These are phyloP conservation scores for Hapalemur alaotrensis DNA, from an alignment of 2,797 vertebrate species.

Conservation along the genomic window DNA sequence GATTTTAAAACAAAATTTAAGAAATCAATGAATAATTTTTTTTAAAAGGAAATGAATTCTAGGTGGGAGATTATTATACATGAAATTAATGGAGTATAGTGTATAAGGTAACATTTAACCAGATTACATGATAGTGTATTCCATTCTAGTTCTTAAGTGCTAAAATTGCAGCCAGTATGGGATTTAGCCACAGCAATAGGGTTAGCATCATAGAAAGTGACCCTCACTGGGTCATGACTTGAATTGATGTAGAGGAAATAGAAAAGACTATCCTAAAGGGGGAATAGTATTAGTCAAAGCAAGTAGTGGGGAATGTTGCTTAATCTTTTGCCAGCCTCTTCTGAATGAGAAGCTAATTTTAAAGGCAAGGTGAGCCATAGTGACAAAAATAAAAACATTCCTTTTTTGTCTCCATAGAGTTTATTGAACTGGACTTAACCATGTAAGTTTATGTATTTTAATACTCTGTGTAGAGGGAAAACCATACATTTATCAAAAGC, in stretches of 20 bases:
- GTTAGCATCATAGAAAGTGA: not conserved
- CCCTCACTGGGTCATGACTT: not conserved
- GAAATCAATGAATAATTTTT: not conserved
- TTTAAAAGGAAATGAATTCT: not conserved
- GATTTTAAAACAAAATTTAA: not conserved
- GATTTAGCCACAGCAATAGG: not conserved
- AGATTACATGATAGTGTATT: not conserved
- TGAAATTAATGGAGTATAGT: not conserved
- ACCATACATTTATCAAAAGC: not conserved
- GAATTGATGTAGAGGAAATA: not conserved
- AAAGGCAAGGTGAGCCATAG: not conserved
- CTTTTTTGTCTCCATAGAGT: not conserved
- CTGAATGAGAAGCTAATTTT: constrained; percentile 11
- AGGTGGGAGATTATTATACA: not conserved
- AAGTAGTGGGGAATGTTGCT: not conserved
- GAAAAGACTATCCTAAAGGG: not conserved
- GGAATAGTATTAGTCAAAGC: not conserved
- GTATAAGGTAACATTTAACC: not conserved
- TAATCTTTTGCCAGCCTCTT: not conserved
- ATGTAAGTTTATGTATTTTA: not conserved
- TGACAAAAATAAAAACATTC: not conserved
- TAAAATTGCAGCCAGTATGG: not conserved
- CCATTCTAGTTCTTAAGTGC: not conserved
- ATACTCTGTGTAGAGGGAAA: not conserved
- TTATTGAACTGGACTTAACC: not conserved